Evolutionary conservation across 2,113 vertebrate species (phyloP).

Genomic region (Micronycteris hirsuta): DNA sequence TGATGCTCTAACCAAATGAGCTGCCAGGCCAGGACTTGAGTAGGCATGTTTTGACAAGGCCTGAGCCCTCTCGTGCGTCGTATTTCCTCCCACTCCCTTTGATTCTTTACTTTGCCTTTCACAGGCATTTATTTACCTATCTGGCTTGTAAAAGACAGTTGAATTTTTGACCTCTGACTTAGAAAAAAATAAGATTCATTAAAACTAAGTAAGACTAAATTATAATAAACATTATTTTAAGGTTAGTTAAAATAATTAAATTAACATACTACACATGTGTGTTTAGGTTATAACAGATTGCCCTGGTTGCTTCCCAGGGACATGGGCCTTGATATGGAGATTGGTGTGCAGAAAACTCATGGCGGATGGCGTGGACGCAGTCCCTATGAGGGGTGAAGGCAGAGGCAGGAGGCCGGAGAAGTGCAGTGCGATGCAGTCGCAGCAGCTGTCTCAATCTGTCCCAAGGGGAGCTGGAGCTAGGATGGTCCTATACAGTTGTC

Average conservation of each 20-base stretch:
- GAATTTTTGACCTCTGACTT: constrained; percentile 7
- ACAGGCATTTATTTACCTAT: background rate
- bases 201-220: background rate
- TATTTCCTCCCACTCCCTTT: background rate
- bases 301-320: background rate
- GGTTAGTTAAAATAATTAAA: background rate
- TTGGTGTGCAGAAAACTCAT: background rate
- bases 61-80: background rate
- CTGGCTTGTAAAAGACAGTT: background rate
- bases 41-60: background rate
- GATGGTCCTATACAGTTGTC: background rate
- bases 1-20: too few species aligned
- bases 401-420: too few species aligned
- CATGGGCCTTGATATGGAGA: background rate
- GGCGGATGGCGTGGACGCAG: background rate
- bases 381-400: background rate
- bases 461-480: background rate
- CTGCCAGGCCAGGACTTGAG: background rate
- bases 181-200: background rate
- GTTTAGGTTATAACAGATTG: background rate
- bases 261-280: background rate
- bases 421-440: background rate
- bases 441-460: background rate
- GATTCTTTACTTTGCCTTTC: background rate
- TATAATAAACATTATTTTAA: constrained; percentile 9